Evolutionary conservation across 2,113 vertebrate genomes (phyloP).

Genomic region (Recurvirostra avosetta): DNA sequence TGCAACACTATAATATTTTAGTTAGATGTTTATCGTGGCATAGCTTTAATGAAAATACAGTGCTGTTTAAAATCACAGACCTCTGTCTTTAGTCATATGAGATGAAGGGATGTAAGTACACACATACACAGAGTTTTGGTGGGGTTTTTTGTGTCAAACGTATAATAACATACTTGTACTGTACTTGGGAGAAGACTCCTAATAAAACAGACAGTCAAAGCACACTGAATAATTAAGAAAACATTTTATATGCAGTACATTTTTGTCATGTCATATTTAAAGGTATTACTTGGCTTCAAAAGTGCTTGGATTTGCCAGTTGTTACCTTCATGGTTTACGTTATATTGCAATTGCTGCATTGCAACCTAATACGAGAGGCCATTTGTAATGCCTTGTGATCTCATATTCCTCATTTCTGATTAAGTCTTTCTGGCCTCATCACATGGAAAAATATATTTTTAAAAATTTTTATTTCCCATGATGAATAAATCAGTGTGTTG

Average conservation of each 20-base stretch:
- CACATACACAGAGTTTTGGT: not conserved
- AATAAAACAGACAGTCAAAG: not conserved
- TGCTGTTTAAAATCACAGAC: not conserved
- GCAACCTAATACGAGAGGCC: not conserved
- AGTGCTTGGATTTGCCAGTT: slow-evolving; percentile 7
- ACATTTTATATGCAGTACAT: not conserved
- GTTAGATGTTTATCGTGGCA: not conserved
- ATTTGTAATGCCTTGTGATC: not conserved
- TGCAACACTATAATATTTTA: not conserved
- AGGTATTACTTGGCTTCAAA: slow-evolving; percentile 14
- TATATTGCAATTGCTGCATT: not conserved
- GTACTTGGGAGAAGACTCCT: not conserved
- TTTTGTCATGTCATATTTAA: slow-evolving; percentile 14
- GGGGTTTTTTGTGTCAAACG: not conserved
- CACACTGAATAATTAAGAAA: slow-evolving; percentile 21
- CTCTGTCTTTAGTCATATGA: not conserved
- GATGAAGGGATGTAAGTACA: not conserved
- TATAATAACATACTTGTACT: not conserved
- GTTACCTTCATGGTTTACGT: slow-evolving; percentile 4
- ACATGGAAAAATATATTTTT: not conserved
- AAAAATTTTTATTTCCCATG: not conserved
- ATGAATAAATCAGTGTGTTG: not conserved
- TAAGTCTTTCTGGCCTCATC: not conserved
- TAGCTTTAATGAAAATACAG: not conserved
- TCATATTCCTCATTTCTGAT: not conserved